Evolutionary conservation across 2,888 invertebrate genomes (phyloP).

Genomic region (Scaptomyza reducta): DNA sequence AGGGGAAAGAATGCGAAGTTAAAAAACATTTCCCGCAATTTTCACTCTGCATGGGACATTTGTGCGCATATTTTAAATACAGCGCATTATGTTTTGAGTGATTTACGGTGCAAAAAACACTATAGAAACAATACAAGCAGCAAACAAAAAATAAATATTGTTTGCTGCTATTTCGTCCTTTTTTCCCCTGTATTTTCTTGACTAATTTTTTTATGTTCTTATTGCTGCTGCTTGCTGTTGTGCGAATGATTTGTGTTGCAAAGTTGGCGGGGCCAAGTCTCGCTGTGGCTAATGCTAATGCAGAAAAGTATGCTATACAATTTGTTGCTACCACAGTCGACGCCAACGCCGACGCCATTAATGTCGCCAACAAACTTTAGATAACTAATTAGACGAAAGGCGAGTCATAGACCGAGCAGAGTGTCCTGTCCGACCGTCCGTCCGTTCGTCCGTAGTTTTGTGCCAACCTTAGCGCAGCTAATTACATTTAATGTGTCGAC

Average conservation of each 20-base stretch:
- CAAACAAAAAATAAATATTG: constrained; percentile 24
- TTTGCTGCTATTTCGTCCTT: constrained; percentile 10
- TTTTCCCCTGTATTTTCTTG: constrained; percentile 23
- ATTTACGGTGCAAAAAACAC: constrained; percentile 55
- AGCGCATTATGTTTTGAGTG: constrained; percentile 74
- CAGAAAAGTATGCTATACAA: constrained; percentile 63
- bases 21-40: constrained; percentile 50
- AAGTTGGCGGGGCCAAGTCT: constrained; percentile 35
- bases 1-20: constrained; percentile 20
- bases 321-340: constrained; percentile 34
- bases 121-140: constrained; percentile 47
- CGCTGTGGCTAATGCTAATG: constrained; percentile 49
- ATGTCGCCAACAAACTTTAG: constrained; percentile 77
- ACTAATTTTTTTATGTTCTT: constrained; percentile 20
- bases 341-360: constrained; percentile 48
- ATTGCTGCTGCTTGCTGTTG: constrained; percentile 25
- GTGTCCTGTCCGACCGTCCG: constrained; percentile 8
- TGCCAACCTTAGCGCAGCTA: constrained; percentile 75
- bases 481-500: constrained; percentile 78
- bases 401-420: constrained; percentile 28
- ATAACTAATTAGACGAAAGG: constrained; percentile 73
- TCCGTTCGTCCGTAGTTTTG: constrained; percentile 53
- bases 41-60: constrained; percentile 49
- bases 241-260: constrained; percentile 58
- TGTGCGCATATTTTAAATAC: constrained; percentile 74